Percentiles rank a stretch among this genome's conserved stretches.
These are phyloP conservation scores for Lasius platythorax DNA, from an alignment of 2,888 invertebrate genomes.

Conservation along the genomic window DNA sequence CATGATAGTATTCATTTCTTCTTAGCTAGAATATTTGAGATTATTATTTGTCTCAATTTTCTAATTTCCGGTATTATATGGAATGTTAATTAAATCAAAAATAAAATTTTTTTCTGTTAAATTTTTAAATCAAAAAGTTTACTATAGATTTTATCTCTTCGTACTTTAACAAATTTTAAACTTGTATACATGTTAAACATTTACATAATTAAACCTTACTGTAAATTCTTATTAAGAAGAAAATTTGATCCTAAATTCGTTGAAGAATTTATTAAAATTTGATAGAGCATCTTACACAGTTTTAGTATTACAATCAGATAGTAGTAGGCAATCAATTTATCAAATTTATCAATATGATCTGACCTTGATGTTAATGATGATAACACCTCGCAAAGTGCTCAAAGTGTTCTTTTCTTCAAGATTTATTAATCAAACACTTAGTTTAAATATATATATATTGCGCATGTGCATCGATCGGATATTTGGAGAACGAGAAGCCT, in stretches of 20 bases:
- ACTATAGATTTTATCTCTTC: background rate
- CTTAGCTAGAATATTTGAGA: background rate
- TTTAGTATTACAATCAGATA: background rate
- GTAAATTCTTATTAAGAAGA: background rate
- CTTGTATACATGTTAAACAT: background rate
- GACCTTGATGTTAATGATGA: background rate
- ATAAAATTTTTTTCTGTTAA: background rate
- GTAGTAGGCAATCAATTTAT: background rate
- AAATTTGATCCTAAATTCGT: background rate
- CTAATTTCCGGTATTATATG: background rate
- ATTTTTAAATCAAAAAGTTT: background rate
- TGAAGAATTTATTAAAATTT: background rate
- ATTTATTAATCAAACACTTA: background rate
- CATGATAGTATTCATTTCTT: background rate
- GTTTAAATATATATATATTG: background rate
- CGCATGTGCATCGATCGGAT: background rate
- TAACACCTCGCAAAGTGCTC: background rate
- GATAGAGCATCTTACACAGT: background rate
- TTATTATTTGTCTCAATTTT: background rate
- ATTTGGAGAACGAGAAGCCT: background rate
- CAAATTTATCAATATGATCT: slow-evolving; percentile 7
- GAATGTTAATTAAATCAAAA: background rate
- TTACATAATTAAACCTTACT: background rate
- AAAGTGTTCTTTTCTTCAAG: slow-evolving; percentile 8
- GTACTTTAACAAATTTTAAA: background rate